phyloP scores from a whole-genome alignment of 2,797 vertebrate species.

The Coregonus ussuriensis region DNA sequence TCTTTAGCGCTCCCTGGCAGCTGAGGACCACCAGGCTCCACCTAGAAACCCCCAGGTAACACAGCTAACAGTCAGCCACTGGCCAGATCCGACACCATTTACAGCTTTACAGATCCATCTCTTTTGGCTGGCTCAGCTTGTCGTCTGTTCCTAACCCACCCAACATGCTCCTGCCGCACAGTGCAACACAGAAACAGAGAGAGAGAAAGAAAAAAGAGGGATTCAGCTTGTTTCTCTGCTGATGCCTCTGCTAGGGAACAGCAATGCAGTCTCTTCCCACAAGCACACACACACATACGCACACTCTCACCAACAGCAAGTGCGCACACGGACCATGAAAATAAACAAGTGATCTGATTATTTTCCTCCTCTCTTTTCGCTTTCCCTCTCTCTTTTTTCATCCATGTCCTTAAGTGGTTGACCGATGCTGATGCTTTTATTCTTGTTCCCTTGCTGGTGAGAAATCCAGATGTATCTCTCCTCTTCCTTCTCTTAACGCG shows the following conservation, averaged over 20 bases:
- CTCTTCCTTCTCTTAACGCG: constrained; percentile 58
- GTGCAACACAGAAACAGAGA: constrained; percentile 7
- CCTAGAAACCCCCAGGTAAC: constrained; percentile 63
- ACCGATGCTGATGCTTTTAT: constrained; percentile 62
- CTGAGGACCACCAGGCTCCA: constrained; percentile 64
- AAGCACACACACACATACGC: constrained; percentile 37
- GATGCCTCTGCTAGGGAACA: constrained; percentile 56
- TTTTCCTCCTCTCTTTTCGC: constrained; percentile 49
- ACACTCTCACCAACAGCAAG: constrained; percentile 47
- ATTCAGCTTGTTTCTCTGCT: constrained; percentile 46
- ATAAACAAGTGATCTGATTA: constrained; percentile 71
- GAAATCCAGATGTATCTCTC: constrained; percentile 68
- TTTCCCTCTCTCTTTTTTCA: constrained; percentile 61
- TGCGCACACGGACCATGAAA: constrained; percentile 51
- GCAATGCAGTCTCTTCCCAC: constrained; percentile 79
- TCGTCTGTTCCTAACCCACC: background rate
- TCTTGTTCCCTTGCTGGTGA: constrained; percentile 60
- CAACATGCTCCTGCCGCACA: constrained; percentile 12
- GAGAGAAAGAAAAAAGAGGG: constrained; percentile 43
- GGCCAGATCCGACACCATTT: constrained; percentile 42
- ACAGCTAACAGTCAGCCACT: background rate
- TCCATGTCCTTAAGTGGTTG: constrained; percentile 77
- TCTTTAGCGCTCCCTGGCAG: constrained; percentile 45
- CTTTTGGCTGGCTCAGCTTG: constrained; percentile 10
- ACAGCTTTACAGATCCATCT: constrained; percentile 27